phyloP scores from a whole-genome alignment of 1,140 invertebrate genomes.

The Teleogryllus occipitalis region DNA sequence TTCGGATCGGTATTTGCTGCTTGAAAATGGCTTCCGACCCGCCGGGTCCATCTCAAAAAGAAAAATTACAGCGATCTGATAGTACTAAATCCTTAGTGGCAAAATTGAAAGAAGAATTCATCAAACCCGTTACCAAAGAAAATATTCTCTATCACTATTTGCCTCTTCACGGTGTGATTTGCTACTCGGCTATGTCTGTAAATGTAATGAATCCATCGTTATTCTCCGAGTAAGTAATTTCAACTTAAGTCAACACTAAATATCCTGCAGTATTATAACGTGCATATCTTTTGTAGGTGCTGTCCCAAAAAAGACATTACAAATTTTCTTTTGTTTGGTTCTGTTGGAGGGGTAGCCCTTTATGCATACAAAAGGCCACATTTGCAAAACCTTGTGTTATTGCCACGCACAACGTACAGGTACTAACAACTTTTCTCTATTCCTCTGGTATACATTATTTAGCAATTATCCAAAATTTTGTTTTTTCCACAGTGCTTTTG shows the following conservation, averaged over 20 bases:
- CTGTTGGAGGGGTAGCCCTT: conserved; percentile 49
- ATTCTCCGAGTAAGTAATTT: conserved; percentile 40
- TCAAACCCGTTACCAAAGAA: conserved; percentile 47
- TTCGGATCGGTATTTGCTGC: neutral
- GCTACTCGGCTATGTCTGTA: conserved; percentile 50
- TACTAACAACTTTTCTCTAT: neutral
- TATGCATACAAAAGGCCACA: conserved; percentile 56
- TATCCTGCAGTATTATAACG: conserved; percentile 9
- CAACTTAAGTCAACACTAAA: neutral
- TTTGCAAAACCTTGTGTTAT: conserved; percentile 31
- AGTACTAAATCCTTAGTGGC: conserved; percentile 20
- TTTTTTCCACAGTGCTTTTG: conserved; percentile 45
- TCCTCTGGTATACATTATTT: neutral
- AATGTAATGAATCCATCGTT: conserved; percentile 59
- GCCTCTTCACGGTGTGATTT: conserved; percentile 48
- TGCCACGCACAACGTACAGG: neutral
- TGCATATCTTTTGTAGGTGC: conserved; percentile 39
- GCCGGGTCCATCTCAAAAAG: neutral
- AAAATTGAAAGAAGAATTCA: conserved; percentile 37
- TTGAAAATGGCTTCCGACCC: conserved; percentile 3
- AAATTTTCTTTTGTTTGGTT: conserved; percentile 46
- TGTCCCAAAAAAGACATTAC: conserved; percentile 48
- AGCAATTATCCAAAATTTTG: neutral
- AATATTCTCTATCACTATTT: conserved; percentile 53
- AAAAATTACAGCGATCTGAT: neutral